Base-by-base conservation (phyloP, 1,140 invertebrate species). In the Drosophila nebulosa region DNA sequence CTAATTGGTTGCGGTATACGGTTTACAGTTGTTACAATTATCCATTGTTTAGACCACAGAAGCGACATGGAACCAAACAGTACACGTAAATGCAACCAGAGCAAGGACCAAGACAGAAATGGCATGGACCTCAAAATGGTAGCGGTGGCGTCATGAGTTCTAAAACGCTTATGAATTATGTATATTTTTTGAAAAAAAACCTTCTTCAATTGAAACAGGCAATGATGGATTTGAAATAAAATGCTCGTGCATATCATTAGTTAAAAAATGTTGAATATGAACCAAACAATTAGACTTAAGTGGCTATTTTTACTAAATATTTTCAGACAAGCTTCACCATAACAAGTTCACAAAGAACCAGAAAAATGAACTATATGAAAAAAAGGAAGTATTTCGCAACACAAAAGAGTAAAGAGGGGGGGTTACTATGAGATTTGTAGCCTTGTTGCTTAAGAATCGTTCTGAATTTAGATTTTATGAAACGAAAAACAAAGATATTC, bases 1-100 rank as follows among this genome's bases (percentile, higher is more conserved):
- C 32, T 42, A 35, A 88, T 85, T 85, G 55, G 83, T 36, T 64
- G 59, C 81, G 81, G 66, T 86, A 35, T 61, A 88, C 83, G 78
- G 81, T 78, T 85, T 88, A 85, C 83, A 85, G 71, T 81, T 88
- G 81, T 70, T 77, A 80, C 81, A 78, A 78, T 85, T 77, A 88
- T 71, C 74, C 67, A 78, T 85, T 85, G 68, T 69, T 71, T 65
- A 66, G 21, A 59, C 63, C 51, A 72, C 64, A 69, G 58, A 39
- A 70, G 80, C 66, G 35, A 35, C 67, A 69, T 69, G 69, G 39
- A 74, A 78, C 61, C 70, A 74, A 58, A 58, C 65, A 72, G 58
- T 79, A 84, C 80, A 86, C 72, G 30, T 32, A 32, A 32, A n/a
- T 21, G 21, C 61, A 63, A 52, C 57, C 30, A 36, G 30, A 63